phyloP scores from a whole-genome alignment of 2,113 vertebrate species.

The Sceloporus undulatus region DNA sequence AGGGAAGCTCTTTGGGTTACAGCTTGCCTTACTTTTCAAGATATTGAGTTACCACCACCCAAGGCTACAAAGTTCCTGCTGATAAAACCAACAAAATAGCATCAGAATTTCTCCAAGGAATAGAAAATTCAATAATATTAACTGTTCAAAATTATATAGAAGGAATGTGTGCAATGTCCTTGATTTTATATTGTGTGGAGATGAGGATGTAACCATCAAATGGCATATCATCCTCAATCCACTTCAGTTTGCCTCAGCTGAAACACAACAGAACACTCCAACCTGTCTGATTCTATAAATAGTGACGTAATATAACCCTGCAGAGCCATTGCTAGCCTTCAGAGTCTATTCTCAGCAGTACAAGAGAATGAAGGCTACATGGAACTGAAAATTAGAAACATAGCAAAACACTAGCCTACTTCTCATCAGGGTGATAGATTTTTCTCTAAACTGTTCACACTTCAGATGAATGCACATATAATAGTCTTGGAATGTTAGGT shows the following conservation, averaged over 20 bases:
- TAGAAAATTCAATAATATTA: neutral
- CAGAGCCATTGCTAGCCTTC: neutral
- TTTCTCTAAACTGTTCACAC: neutral
- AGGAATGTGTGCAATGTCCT: neutral
- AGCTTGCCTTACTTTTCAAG: too few relatives aligned
- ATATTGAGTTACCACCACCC: neutral
- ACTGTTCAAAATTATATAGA: neutral
- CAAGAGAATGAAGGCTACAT: neutral
- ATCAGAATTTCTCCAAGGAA: constrained; percentile 4
- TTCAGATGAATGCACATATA: neutral
- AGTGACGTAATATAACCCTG: neutral
- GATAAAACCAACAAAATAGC: neutral
- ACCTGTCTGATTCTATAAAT: neutral
- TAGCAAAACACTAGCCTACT: neutral
- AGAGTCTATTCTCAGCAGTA: neutral
- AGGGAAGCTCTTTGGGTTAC: neutral
- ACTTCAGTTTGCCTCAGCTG: neutral
- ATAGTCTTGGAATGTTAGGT: too few relatives aligned
- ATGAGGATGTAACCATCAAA: neutral
- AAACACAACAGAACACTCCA: too few relatives aligned
- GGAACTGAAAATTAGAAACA: neutral
- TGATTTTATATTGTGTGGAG: neutral
- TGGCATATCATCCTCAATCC: too few relatives aligned
- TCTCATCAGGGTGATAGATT: neutral
- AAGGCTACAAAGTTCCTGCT: neutral